A percentile compares a stretch with the other conserved stretches of the same genome.
Conservation (phyloP, 1,140 invertebrate species). For the Hestina assimilis region DNA sequence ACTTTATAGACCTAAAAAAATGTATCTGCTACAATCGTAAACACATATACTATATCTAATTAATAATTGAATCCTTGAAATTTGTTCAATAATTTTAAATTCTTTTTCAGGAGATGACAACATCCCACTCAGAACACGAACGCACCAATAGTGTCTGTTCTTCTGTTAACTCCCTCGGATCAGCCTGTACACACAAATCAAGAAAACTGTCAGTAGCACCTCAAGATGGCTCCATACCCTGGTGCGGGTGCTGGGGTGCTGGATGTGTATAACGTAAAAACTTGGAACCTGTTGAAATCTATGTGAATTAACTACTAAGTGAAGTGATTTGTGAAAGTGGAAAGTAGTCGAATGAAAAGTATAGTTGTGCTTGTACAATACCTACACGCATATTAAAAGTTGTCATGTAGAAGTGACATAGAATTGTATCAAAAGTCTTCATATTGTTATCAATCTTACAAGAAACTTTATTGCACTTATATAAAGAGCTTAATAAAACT, state of each 20-base stretch:
- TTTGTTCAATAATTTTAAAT: background rate
- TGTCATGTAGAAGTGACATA: background rate
- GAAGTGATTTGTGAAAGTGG: background rate
- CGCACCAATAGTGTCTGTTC: conserved; percentile 84
- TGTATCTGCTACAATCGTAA: background rate
- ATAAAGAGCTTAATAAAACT: too few relatives aligned
- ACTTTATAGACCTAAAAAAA: too few relatives aligned
- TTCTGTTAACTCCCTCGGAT: conserved; percentile 79
- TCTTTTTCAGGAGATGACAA: conserved; percentile 75
- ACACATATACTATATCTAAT: background rate
- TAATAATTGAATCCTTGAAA: background rate
- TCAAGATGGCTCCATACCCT: conserved; percentile 86
- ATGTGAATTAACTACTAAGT: background rate
- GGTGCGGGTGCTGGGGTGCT: conserved; percentile 94
- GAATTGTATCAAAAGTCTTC: background rate
- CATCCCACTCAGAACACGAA: conserved; percentile 82
- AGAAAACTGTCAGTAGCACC: conserved; percentile 81
- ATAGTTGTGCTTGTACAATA: conserved; percentile 1
- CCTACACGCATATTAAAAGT: background rate
- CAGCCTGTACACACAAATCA: conserved; percentile 79
- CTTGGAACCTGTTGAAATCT: background rate
- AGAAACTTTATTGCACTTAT: too few relatives aligned
- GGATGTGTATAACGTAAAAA: conserved; percentile 82
- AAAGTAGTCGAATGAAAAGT: background rate
- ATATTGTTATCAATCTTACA: too few relatives aligned